These are phyloP conservation scores for Trissolcus brochymenae DNA, from an alignment of 2,888 invertebrate genomes.

Conservation along the genomic window DNA sequence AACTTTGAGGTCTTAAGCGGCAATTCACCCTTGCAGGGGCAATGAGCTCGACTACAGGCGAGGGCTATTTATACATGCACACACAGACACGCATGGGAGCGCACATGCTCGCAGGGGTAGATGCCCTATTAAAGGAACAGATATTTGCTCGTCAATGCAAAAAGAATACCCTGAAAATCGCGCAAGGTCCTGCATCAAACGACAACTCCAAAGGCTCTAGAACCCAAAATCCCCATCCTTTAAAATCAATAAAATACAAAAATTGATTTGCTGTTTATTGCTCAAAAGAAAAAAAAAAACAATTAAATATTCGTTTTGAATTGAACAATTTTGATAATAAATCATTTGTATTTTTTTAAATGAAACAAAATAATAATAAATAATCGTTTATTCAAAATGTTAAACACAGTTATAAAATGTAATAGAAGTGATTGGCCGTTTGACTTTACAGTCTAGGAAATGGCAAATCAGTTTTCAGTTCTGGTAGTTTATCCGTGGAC, in stretches of 20 bases:
- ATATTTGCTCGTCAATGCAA: conserved; percentile 31
- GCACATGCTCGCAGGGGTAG: conserved; percentile 27
- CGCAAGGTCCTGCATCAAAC: conserved; percentile 42
- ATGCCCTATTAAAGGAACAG: conserved; percentile 54
- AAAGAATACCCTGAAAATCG: conserved; percentile 32
- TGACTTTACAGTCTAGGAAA: not conserved
- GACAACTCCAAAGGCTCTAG: conserved; percentile 46
- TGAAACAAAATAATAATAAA: not conserved
- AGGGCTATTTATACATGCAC: conserved; percentile 8
- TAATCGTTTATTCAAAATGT: not conserved
- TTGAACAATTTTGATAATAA: too few relatives aligned
- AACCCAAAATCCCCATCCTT: conserved; percentile 13
- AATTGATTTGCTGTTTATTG: too few relatives aligned
- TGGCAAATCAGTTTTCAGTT: not conserved
- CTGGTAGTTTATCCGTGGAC: not conserved
- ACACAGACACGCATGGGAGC: not conserved
- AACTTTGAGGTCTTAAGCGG: conserved; percentile 51
- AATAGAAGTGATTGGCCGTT: not conserved
- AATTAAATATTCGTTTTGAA: too few relatives aligned
- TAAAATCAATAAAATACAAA: too few relatives aligned
- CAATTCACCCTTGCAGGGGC: conserved; percentile 52
- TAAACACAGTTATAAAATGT: too few relatives aligned
- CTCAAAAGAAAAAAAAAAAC: too few relatives aligned
- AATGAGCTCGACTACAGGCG: conserved; percentile 35
- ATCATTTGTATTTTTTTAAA: not conserved